These are phyloP conservation scores for Bombycilla garrulus DNA, from an alignment of 2,113 vertebrate species.

Conservation along the genomic window DNA sequence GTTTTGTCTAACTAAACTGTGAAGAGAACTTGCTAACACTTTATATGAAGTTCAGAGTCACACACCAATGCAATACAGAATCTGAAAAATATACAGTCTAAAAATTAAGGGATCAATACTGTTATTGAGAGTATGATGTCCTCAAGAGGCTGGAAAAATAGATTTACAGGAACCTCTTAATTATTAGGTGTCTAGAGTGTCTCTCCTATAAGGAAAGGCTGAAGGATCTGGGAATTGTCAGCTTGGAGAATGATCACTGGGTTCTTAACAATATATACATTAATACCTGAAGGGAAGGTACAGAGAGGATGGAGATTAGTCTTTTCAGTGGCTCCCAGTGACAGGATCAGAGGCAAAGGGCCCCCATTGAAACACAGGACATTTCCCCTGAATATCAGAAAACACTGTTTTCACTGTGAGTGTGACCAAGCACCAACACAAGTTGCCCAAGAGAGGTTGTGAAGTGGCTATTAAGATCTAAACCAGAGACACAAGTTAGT, in stretches of 20 bases:
- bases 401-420: background rate
- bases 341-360: background rate
- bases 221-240: background rate
- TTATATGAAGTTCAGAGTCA: background rate
- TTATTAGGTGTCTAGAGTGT: background rate
- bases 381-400: background rate
- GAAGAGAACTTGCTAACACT: no score
- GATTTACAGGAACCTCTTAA: background rate
- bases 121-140: background rate
- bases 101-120: background rate
- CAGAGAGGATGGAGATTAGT: background rate
- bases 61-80: no score
- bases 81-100: background rate
- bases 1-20: background rate
- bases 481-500: background rate
- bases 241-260: background rate
- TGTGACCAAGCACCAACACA: background rate
- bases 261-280: background rate
- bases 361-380: background rate
- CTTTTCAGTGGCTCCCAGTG: background rate
- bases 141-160: background rate
- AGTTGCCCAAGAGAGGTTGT: background rate
- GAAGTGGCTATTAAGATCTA: background rate
- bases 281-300: background rate
- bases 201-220: background rate